Conservation (phyloP, 30 jellyfish, hydroid and myxozoan species). For the Aurelia sp. region DNA sequence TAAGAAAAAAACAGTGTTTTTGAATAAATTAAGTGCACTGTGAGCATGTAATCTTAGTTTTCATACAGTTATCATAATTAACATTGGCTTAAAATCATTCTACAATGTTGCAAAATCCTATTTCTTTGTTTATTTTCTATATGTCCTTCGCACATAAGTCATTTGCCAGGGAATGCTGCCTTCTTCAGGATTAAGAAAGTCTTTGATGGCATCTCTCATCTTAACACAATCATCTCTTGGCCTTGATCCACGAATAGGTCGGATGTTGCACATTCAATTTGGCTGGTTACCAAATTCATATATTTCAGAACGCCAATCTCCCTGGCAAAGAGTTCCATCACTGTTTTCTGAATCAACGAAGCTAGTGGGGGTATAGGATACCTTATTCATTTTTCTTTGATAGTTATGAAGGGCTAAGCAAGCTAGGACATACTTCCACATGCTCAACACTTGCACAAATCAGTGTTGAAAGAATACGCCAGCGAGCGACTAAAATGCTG, state of each 20-base stretch:
- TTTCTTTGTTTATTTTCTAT: too few species aligned
- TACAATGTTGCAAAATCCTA: too few species aligned
- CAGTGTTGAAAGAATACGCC: conserved; percentile 3
- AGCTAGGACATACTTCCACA: conserved; percentile 20
- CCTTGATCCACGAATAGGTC: conserved; percentile 40
- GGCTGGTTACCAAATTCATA: not conserved
- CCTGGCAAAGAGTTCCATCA: not conserved
- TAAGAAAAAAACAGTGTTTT: too few species aligned
- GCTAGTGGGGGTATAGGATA: conserved; percentile 17
- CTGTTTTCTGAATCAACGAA: conserved; percentile 24
- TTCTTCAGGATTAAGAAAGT: not conserved
- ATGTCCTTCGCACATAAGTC: too few species aligned
- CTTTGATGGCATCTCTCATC: conserved; percentile 13
- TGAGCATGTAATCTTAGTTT: too few species aligned
- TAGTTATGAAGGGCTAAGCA: conserved; percentile 30
- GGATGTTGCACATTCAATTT: not conserved
- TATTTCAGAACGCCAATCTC: conserved; percentile 1
- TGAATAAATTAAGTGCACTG: too few species aligned
- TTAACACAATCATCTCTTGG: conserved; percentile 3
- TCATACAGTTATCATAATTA: too few species aligned
- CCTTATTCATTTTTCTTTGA: conserved; percentile 35
- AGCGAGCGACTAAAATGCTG: conserved; percentile 24
- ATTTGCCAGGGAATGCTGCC: conserved; percentile 17
- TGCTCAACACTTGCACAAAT: conserved; percentile 20
- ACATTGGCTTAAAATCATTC: too few species aligned